Percentiles rank a stretch among this genome's conserved stretches.
Evolutionary conservation across 2,797 vertebrate species (phyloP).

Genomic region (Sylvia borin): DNA sequence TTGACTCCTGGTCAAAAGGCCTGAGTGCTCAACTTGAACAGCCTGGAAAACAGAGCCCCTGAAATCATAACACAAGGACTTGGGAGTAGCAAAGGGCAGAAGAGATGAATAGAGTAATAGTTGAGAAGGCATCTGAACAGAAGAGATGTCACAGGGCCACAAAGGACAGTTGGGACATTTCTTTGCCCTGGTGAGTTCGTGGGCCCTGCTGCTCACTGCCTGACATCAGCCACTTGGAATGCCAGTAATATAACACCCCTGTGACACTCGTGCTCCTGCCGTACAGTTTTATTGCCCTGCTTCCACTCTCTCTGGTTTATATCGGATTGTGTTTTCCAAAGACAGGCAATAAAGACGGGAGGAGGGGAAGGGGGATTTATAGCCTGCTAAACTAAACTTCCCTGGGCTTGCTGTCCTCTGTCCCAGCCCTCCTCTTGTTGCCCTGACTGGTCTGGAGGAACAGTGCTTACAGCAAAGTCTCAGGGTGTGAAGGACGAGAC

Average conservation of each 20-base stretch:
- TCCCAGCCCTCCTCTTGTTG: conserved; percentile 27
- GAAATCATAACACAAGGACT: neutral
- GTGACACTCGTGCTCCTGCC: conserved; percentile 44
- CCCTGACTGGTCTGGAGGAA: neutral
- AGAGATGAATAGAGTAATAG: neutral
- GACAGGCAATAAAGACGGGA: conserved; percentile 67
- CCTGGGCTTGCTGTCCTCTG: conserved; percentile 62
- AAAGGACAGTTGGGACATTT: conserved; percentile 7
- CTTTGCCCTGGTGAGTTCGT: conserved; percentile 10
- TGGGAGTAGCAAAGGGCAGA: conserved; percentile 13
- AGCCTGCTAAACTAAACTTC: conserved; percentile 62
- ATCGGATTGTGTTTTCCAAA: conserved; percentile 72
- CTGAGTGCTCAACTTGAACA: neutral
- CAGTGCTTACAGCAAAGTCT: conserved; percentile 6
- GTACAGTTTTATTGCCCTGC: conserved; percentile 65
- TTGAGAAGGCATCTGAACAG: neutral
- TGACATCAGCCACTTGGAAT: conserved; percentile 51
- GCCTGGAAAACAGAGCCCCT: conserved; percentile 56
- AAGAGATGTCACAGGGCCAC: conserved; percentile 11
- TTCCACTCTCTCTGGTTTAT: conserved; percentile 66
- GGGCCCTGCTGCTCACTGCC: neutral
- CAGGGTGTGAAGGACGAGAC: conserved; percentile 15
- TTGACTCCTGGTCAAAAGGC: neutral
- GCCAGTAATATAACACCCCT: conserved; percentile 61
- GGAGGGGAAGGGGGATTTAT: conserved; percentile 68